These are phyloP conservation scores for Thunnus albacares DNA, from an alignment of 2,797 vertebrate species.

Conservation along the genomic window DNA sequence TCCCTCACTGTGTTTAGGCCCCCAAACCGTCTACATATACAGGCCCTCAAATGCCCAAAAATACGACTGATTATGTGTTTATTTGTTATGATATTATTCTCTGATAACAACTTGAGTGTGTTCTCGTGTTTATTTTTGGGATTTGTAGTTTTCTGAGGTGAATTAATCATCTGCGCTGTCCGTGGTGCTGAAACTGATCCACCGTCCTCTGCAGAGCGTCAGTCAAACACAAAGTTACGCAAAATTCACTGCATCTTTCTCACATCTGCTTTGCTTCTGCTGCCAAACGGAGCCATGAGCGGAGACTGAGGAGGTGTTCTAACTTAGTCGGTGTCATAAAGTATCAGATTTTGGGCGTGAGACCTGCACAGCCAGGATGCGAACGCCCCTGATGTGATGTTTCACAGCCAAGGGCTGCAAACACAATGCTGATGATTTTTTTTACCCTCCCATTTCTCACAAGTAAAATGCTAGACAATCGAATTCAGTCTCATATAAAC, in stretches of 20 bases:
- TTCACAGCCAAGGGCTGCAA: neutral
- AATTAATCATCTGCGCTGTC: conserved; percentile 68
- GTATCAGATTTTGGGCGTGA: conserved; percentile 14
- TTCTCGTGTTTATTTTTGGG: neutral
- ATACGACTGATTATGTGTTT: neutral
- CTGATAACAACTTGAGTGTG: neutral
- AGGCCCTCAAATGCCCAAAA: neutral
- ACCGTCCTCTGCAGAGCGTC: conserved; percentile 30
- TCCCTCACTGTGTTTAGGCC: neutral
- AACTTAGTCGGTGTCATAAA: conserved; percentile 25
- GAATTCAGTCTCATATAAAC: neutral
- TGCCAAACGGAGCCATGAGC: neutral
- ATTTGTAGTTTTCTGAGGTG: conserved; percentile 31
- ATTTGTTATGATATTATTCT: neutral
- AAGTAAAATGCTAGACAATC: neutral
- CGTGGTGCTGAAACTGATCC: conserved; percentile 76
- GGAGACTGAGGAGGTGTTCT: neutral
- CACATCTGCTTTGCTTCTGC: neutral
- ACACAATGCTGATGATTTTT: neutral
- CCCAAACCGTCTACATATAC: too few species aligned
- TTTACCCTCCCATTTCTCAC: neutral
- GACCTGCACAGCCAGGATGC: conserved; percentile 8
- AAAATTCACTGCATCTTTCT: conserved; percentile 3
- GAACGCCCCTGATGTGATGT: neutral
- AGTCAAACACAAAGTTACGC: neutral